Conservation (phyloP, 2,888 invertebrate genomes). For the Gisinianus flammeolus region DNA sequence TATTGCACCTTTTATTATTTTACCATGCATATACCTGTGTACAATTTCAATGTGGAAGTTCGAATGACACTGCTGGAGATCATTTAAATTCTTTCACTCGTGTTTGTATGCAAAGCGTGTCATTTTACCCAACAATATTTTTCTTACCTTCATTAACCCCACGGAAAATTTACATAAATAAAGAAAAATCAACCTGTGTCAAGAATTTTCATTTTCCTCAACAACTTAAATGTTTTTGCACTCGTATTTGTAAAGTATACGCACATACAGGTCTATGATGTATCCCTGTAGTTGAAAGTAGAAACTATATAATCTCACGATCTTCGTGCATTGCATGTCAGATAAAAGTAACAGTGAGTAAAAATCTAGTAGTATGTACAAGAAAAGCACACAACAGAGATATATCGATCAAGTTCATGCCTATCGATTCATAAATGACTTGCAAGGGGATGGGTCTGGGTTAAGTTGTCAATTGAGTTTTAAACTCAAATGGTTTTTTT, state of each 20-base stretch:
- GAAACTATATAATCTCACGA: neutral
- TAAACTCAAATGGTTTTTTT: neutral
- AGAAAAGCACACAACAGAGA: neutral
- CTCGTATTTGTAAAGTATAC: too few species aligned
- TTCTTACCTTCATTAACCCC: constrained; percentile 21
- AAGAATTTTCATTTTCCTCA: constrained; percentile 3
- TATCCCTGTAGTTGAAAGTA: neutral
- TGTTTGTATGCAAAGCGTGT: constrained; percentile 17
- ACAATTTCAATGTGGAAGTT: neutral
- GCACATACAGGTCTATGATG: neutral
- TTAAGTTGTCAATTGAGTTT: neutral
- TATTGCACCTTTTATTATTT: neutral
- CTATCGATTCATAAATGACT: neutral
- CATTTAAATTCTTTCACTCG: constrained; percentile 18
- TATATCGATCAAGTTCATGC: neutral
- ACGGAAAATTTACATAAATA: constrained; percentile 31
- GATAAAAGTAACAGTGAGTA: neutral
- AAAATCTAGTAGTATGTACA: neutral
- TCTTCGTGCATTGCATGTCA: neutral
- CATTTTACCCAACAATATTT: constrained; percentile 17
- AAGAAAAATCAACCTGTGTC: constrained; percentile 16
- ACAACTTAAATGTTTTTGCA: too few species aligned
- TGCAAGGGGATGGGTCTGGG: neutral
- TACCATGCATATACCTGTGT: neutral
- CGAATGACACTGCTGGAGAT: constrained; percentile 20